A percentile compares a stretch with the other conserved stretches of the same genome.
Evolutionary conservation across 2,113 vertebrate species (phyloP).

Genomic region (Amazona vittata): DNA sequence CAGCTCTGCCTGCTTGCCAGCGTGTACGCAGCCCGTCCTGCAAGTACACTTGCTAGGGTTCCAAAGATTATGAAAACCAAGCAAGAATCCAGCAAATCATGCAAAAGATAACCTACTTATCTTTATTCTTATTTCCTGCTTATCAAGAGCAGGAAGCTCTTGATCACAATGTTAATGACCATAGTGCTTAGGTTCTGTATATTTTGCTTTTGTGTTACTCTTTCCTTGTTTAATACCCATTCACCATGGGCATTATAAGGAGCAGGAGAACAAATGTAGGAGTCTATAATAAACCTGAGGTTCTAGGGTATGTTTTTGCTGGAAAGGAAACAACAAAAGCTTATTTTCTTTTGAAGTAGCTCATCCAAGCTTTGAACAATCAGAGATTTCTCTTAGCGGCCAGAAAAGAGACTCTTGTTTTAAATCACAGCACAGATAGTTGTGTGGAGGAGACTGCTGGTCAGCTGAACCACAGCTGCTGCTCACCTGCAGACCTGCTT

Average conservation of each 20-base stretch:
- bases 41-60: neutral
- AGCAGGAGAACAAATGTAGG: neutral
- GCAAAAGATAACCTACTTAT: neutral
- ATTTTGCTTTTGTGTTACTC: neutral
- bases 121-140: too few species aligned
- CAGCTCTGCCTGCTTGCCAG: fast-evolving
- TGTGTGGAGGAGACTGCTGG: neutral
- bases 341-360: neutral
- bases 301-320: neutral
- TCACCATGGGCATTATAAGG: neutral
- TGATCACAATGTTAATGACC: neutral
- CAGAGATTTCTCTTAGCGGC: neutral
- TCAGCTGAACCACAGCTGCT: neutral
- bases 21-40: neutral
- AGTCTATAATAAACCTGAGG: neutral
- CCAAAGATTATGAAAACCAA: neutral
- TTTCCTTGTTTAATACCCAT: neutral
- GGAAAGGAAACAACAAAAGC: neutral
- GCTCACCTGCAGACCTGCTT: fast-evolving
- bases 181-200: neutral
- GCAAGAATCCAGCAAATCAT: neutral
- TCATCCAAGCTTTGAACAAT: neutral
- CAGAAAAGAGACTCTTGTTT: neutral
- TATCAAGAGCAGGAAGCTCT: neutral
- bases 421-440: neutral